Evolutionary conservation across 2,888 invertebrate genomes (phyloP).

Genomic region (Campoplex nolae): DNA sequence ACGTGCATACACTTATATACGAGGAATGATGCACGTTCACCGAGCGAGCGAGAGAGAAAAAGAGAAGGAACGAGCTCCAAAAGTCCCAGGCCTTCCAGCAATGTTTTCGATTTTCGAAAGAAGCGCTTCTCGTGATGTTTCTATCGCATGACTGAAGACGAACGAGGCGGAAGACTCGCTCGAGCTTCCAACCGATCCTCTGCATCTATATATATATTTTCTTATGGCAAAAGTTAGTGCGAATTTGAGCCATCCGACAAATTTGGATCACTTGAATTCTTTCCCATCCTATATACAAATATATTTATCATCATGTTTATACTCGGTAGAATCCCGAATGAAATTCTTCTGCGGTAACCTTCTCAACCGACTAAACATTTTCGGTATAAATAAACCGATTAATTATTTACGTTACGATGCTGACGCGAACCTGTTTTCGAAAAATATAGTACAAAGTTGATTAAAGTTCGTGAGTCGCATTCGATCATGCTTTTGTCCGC

Average conservation of each 20-base stretch:
- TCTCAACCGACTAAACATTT: background rate
- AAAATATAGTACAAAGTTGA: too few relatives aligned
- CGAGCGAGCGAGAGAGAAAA: slow-evolving; percentile 48
- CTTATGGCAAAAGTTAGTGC: background rate
- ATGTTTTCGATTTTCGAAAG: slow-evolving; percentile 66
- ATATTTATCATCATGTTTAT: background rate
- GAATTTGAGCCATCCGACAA: background rate
- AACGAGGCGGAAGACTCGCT: slow-evolving; percentile 65
- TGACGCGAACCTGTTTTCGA: background rate
- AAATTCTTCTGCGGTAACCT: background rate
- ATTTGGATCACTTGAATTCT: background rate
- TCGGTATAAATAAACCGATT: background rate
- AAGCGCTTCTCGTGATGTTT: slow-evolving; percentile 39
- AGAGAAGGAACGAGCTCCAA: slow-evolving; percentile 42
- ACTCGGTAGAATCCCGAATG: too few relatives aligned
- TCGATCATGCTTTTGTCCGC: too few relatives aligned
- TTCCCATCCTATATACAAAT: background rate
- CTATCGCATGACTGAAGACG: slow-evolving; percentile 66
- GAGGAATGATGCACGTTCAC: slow-evolving; percentile 35
- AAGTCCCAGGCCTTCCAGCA: slow-evolving; percentile 55
- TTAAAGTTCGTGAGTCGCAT: too few relatives aligned
- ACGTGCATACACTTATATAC: slow-evolving; percentile 9
- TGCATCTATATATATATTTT: slow-evolving; percentile 7
- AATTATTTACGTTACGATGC: background rate
- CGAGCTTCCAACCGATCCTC: slow-evolving; percentile 45